phyloP scores from a whole-genome alignment of 2,113 vertebrate species.

The Microtus montanus region DNA sequence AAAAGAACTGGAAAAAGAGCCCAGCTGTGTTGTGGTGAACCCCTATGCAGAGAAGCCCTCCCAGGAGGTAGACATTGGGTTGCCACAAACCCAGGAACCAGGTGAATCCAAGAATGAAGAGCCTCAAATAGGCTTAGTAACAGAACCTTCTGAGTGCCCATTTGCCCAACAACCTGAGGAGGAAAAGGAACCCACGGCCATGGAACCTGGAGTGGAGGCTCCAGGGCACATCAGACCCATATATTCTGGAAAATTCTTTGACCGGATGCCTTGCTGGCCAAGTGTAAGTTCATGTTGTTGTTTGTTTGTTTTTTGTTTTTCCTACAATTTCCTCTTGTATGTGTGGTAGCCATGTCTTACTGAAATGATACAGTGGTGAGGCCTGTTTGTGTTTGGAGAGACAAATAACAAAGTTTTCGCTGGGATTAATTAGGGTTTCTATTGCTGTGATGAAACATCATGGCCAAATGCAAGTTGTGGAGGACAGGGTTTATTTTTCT shows the following conservation, averaged over 20 bases:
- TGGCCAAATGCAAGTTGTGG: not conserved
- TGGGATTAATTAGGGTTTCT: not conserved
- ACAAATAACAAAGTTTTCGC: not conserved
- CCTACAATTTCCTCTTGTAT: not conserved
- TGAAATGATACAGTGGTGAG: not conserved
- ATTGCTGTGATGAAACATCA: not conserved
- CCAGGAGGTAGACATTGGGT: slow-evolving; percentile 41
- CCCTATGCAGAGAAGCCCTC: not conserved
- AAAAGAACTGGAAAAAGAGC: not conserved
- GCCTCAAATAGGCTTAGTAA: slow-evolving; percentile 28
- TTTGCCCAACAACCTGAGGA: slow-evolving; percentile 5
- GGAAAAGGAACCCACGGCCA: not conserved
- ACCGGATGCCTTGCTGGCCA: slow-evolving; percentile 52
- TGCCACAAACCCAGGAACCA: not conserved
- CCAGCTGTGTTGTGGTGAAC: not conserved
- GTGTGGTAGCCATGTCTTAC: not conserved
- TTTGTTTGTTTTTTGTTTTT: not conserved
- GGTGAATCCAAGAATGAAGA: not conserved
- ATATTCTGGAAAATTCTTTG: slow-evolving; percentile 72
- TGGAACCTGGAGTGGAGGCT: slow-evolving; percentile 19
- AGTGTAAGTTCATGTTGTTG: slow-evolving; percentile 68
- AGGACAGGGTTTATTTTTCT: not conserved
- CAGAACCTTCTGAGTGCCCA: not conserved
- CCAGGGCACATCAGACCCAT: slow-evolving; percentile 37
- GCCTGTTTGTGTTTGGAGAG: not conserved